Conservation (phyloP, 2,113 vertebrate genomes). For the Carassius gibelio region DNA sequence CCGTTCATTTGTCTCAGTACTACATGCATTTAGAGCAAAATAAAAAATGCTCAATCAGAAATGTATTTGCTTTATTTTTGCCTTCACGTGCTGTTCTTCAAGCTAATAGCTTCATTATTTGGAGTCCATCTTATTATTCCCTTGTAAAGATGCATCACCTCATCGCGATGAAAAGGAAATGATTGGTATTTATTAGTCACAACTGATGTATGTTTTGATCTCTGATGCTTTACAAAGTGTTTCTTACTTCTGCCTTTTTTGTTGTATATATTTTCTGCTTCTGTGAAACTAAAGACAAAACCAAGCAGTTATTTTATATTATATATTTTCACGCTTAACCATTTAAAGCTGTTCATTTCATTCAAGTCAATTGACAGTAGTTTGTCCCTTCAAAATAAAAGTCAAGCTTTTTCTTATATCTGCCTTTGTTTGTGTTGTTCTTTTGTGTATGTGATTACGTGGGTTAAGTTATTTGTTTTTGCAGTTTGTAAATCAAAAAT, state of each 20-base stretch:
- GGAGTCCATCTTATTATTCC: conserved; percentile 69
- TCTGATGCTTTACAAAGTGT: conserved; percentile 80
- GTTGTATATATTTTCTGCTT: conserved; percentile 89
- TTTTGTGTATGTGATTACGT: neutral
- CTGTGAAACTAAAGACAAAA: conserved; percentile 84
- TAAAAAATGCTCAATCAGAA: conserved; percentile 67
- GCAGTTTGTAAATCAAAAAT: neutral
- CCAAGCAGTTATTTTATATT: conserved; percentile 84
- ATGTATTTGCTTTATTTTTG: conserved; percentile 72
- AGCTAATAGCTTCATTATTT: conserved; percentile 76
- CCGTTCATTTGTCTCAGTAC: conserved; percentile 76
- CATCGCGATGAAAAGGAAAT: conserved; percentile 82
- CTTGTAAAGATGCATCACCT: conserved; percentile 79
- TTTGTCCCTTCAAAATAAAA: conserved; percentile 90
- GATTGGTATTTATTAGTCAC: conserved; percentile 87
- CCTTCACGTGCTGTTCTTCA: conserved; percentile 69
- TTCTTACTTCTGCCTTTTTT: conserved; percentile 82
- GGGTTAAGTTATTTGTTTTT: neutral
- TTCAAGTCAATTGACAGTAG: conserved; percentile 89
- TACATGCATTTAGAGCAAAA: conserved; percentile 72
- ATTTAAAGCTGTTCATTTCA: conserved; percentile 87
- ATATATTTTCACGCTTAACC: conserved; percentile 81
- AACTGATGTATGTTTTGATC: conserved; percentile 82
- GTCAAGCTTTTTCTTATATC: conserved; percentile 70
- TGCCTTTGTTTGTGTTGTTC: conserved; percentile 1